Conservation (phyloP, 2,797 vertebrate species). For the Phataginus tetradactyla region DNA sequence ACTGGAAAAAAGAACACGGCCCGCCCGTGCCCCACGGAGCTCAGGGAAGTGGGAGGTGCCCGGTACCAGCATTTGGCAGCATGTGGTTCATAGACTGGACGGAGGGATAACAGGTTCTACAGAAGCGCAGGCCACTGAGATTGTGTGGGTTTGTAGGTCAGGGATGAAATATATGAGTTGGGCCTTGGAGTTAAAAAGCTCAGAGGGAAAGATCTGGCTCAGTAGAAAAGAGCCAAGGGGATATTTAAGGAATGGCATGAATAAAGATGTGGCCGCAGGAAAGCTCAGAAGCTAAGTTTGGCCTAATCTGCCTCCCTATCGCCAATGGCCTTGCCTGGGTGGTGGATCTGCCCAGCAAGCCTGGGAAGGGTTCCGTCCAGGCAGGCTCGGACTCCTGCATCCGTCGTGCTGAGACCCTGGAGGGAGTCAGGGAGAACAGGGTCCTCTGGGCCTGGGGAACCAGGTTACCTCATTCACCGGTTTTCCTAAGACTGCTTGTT, state of each 20-base stretch:
- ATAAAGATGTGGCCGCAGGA: accelerated
- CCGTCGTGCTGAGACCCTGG: neutral
- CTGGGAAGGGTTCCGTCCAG: neutral
- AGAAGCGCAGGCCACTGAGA: neutral
- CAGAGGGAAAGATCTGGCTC: neutral
- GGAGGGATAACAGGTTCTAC: neutral
- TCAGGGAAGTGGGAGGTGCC: neutral
- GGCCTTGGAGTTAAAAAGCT: neutral
- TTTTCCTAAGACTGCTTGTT: neutral
- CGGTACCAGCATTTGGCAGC: neutral
- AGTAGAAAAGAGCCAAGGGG: neutral
- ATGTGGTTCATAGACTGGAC: neutral
- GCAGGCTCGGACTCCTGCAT: neutral
- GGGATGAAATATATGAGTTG: neutral
- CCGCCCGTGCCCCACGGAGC: neutral
- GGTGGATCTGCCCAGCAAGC: neutral
- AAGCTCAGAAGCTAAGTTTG: neutral
- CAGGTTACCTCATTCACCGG: neutral
- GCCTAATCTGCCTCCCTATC: neutral
- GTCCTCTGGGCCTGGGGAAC: neutral
- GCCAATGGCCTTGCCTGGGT: neutral
- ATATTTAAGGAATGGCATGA: neutral
- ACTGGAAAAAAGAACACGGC: neutral
- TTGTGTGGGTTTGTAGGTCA: neutral
- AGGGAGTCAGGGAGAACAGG: neutral